These are phyloP conservation scores for Automeris io DNA, from an alignment of 2,888 invertebrate genomes.

Conservation along the genomic window DNA sequence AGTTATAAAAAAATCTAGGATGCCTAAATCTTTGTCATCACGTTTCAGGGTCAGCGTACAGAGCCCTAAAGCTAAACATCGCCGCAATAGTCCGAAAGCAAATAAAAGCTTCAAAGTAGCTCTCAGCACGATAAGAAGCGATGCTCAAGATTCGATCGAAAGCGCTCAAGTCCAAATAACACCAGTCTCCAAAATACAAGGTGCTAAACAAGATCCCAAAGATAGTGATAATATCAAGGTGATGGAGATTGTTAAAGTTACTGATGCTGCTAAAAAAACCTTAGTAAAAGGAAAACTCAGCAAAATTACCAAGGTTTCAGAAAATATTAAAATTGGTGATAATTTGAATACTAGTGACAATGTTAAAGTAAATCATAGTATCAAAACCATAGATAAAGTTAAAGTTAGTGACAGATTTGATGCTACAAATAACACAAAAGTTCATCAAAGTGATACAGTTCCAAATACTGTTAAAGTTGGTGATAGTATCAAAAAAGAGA, in stretches of 20 bases:
- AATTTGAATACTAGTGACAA: not conserved
- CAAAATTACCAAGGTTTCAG: not conserved
- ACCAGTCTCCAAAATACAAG: conserved; percentile 22
- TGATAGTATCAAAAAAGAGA: not conserved
- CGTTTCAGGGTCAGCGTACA: conserved; percentile 6
- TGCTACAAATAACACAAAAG: conserved; percentile 2
- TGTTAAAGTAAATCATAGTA: not conserved
- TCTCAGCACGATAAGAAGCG: conserved; percentile 12
- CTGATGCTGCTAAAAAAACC: not conserved
- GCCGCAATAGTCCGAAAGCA: conserved; percentile 10
- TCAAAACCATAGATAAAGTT: not conserved
- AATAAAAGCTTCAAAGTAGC: conserved; percentile 10
- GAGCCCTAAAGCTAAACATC: conserved; percentile 8
- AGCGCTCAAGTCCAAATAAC: conserved; percentile 11
- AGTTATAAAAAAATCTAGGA: no score
- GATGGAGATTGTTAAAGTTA: no score
- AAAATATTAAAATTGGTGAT: not conserved
- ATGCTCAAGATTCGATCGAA: conserved; percentile 9
- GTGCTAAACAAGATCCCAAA: conserved; percentile 21
- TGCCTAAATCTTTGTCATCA: no score
- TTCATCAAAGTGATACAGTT: not conserved
- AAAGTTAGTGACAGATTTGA: conserved; percentile 1
- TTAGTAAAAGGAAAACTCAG: no score
- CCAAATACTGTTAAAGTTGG: not conserved
- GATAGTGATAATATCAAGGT: no score